Evolutionary conservation across 2,113 vertebrate species (phyloP).

Genomic region (Spea bombifrons): DNA sequence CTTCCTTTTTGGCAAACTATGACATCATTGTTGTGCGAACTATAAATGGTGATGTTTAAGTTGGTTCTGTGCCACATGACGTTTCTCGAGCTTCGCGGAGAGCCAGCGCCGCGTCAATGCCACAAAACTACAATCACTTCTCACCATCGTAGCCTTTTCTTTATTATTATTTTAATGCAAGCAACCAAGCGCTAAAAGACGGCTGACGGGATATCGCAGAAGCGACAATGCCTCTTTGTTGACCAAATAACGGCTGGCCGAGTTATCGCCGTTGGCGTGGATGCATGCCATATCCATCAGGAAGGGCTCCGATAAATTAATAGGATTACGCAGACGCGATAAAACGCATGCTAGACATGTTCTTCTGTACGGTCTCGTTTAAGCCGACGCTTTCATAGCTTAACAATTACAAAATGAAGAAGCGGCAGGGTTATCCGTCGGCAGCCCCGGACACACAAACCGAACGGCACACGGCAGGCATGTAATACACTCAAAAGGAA

Average conservation of each 20-base stretch:
- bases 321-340: background rate
- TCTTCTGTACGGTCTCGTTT: background rate
- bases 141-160: conserved; percentile 64
- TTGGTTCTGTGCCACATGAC: conserved; percentile 65
- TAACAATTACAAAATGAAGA: too few species aligned
- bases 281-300: background rate
- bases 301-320: background rate
- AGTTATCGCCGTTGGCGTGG: background rate
- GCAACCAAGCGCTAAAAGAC: conserved; percentile 51
- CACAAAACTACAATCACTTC: conserved; percentile 61
- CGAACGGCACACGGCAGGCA: too few species aligned
- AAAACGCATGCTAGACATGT: background rate
- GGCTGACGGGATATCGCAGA: conserved; percentile 54
- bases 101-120: conserved; percentile 60
- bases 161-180: conserved; percentile 53
- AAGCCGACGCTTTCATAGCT: too few species aligned
- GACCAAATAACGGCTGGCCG: background rate
- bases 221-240: conserved; percentile 54
- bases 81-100: conserved; percentile 55
- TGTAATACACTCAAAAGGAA: too few species aligned
- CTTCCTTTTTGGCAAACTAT: conserved; percentile 52
- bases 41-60: conserved; percentile 60
- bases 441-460: too few species aligned
- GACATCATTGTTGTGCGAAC: conserved; percentile 62
- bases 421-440: too few species aligned